Conservation (phyloP, 2,888 invertebrate genomes). For the Stictocephala bisonia region DNA sequence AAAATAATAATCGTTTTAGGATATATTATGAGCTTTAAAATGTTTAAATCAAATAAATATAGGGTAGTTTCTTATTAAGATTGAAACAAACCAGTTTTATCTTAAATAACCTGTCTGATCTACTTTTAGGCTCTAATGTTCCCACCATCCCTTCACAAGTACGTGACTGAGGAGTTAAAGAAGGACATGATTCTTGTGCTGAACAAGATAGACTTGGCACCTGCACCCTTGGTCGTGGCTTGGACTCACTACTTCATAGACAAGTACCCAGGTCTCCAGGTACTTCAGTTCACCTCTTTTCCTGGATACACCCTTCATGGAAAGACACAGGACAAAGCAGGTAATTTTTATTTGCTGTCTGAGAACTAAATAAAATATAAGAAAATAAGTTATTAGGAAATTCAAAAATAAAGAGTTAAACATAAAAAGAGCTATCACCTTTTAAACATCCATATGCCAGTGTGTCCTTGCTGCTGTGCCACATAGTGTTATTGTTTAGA, state of each 20-base stretch:
- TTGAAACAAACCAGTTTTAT: too few species aligned
- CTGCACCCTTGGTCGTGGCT: constrained; percentile 81
- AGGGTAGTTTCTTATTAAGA: too few species aligned
- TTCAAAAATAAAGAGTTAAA: too few species aligned
- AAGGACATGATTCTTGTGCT: constrained; percentile 89
- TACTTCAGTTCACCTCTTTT: constrained; percentile 87
- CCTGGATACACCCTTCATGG: constrained; percentile 78
- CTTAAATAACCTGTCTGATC: neutral
- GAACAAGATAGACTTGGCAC: constrained; percentile 93
- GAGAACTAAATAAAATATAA: too few species aligned
- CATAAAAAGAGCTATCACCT: too few species aligned
- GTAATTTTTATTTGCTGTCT: too few species aligned
- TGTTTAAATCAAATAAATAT: too few species aligned
- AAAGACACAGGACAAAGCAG: constrained; percentile 68
- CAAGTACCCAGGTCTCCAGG: constrained; percentile 77
- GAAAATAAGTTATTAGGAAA: too few species aligned
- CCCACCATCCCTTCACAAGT: constrained; percentile 87
- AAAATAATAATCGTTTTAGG: too few species aligned
- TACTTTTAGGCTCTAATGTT: constrained; percentile 79
- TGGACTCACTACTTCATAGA: constrained; percentile 85
- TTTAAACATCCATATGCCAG: too few species aligned
- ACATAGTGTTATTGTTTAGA: too few species aligned
- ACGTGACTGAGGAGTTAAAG: constrained; percentile 78
- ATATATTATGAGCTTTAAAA: neutral
- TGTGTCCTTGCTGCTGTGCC: too few species aligned